phyloP scores from a whole-genome alignment of 2,113 vertebrate species.

The Pelusios castaneus region DNA sequence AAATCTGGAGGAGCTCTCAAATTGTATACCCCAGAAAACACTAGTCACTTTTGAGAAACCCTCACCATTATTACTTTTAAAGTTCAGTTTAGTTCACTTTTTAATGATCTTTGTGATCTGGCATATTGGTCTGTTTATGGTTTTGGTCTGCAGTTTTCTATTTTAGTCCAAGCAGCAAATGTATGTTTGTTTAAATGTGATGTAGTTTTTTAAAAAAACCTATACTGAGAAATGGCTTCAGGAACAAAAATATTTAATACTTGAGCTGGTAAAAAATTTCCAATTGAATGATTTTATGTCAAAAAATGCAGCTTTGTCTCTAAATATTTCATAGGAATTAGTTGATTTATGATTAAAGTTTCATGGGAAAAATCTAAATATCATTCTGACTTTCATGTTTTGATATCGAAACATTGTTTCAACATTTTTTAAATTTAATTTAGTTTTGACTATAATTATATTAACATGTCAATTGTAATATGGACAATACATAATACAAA shows the following conservation, averaged over 20 bases:
- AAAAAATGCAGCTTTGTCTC: neutral
- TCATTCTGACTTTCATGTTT: neutral
- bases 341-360: neutral
- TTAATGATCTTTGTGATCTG: neutral
- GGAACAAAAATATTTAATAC: no score
- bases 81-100: neutral
- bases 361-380: neutral
- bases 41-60: neutral
- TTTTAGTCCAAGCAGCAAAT: neutral
- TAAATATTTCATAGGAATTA: neutral
- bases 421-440: neutral
- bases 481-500: neutral
- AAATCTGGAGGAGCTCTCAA: neutral
- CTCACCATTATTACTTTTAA: neutral
- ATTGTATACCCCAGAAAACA: neutral
- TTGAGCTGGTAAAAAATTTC: no score
- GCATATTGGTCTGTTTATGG: neutral
- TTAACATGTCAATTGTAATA: conserved; percentile 14
- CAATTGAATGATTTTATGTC: neutral
- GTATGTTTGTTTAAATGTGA: neutral
- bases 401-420: neutral
- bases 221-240: no score
- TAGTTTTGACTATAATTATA: neutral
- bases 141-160: neutral
- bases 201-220: no score